Conservation (phyloP, 2,113 vertebrate genomes). For the Gallinago undulata region DNA sequence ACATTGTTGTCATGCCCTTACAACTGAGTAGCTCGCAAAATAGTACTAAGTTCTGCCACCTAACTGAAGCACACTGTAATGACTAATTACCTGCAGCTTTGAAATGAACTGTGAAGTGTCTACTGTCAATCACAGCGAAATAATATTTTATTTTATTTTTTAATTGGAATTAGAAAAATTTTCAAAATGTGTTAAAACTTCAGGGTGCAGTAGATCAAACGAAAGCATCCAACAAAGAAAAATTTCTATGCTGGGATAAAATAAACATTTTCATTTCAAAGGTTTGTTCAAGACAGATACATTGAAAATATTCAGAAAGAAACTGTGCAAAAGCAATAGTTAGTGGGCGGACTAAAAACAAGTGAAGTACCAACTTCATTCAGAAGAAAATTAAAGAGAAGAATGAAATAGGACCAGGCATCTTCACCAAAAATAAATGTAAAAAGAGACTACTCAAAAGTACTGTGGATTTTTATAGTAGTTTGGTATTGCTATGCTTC, state of each 20-base stretch:
- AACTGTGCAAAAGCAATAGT: background rate
- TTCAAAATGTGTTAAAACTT: constrained; percentile 52
- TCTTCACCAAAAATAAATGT: background rate
- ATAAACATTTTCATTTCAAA: constrained; percentile 32
- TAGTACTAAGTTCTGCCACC: background rate
- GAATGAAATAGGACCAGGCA: background rate
- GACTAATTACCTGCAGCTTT: constrained; percentile 46
- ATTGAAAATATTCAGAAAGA: constrained; percentile 22
- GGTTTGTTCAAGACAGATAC: background rate
- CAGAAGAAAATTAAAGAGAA: background rate
- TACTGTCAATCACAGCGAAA: constrained; percentile 28
- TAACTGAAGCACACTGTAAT: constrained; percentile 4
- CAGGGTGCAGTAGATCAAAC: constrained; percentile 12
- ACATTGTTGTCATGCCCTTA: background rate
- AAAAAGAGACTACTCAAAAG: background rate
- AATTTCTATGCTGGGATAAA: constrained; percentile 32
- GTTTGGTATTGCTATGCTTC: background rate
- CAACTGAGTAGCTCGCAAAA: background rate
- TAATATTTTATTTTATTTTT: background rate
- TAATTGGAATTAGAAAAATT: constrained; percentile 19
- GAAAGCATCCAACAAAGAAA: constrained; percentile 31
- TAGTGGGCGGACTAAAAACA: background rate
- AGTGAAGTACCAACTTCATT: background rate
- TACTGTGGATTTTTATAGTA: background rate
- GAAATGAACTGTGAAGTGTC: constrained; percentile 27